Conservation (phyloP, 2,113 vertebrate species). For the Pygoscelis antarcticus region DNA sequence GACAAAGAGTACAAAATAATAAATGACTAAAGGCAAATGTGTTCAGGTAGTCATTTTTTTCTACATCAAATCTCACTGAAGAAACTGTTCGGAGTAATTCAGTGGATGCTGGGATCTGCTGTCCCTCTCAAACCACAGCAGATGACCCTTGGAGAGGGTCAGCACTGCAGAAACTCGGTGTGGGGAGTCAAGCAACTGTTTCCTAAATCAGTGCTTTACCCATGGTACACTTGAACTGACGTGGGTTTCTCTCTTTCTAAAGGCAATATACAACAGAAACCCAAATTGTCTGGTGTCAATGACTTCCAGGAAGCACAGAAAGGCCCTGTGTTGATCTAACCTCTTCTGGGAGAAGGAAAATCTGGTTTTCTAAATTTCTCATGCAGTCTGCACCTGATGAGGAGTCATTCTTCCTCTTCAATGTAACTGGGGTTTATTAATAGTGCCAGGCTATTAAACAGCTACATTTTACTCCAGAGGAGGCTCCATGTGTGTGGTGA, state of each 20-base stretch:
- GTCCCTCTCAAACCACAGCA: background rate
- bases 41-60: background rate
- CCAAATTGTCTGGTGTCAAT: background rate
- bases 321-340: background rate
- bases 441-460: background rate
- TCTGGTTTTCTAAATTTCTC: background rate
- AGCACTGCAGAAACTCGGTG: background rate
- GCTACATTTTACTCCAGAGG: slow-evolving; percentile 2
- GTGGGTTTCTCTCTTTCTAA: background rate
- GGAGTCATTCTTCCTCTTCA: background rate
- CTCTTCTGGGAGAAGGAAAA: background rate
- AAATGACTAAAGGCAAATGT: background rate
- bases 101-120: background rate
- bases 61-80: background rate
- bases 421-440: background rate
- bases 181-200: background rate
- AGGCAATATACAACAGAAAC: background rate
- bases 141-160: background rate
- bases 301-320: background rate
- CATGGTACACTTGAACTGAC: background rate
- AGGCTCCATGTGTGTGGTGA: slow-evolving; percentile 9
- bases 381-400: background rate
- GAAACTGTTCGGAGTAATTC: background rate
- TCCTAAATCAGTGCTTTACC: background rate
- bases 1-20: background rate